Conservation (phyloP, 2,797 vertebrate genomes). For the Neostethus bicornis region DNA sequence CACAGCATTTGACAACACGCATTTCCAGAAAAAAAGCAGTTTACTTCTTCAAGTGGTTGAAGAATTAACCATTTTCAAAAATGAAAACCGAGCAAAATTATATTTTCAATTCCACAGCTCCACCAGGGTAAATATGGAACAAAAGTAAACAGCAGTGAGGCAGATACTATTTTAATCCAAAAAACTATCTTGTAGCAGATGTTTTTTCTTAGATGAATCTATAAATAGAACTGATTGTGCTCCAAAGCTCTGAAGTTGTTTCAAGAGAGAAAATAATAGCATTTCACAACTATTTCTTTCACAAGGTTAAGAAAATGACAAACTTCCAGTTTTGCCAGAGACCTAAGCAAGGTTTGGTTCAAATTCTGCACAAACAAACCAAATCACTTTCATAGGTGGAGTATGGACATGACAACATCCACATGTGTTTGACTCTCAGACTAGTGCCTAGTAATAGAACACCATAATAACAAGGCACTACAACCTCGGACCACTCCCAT, state of each 20-base stretch:
- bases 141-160: slow-evolving; percentile 62
- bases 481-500: slow-evolving; percentile 52
- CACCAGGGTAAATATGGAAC: slow-evolving; percentile 70
- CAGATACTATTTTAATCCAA: slow-evolving; percentile 72
- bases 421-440: slow-evolving; percentile 43
- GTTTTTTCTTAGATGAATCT: slow-evolving; percentile 50
- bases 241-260: slow-evolving; percentile 31
- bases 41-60: slow-evolving; percentile 18
- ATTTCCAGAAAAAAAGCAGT: slow-evolving; percentile 15
- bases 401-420: slow-evolving; percentile 46
- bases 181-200: slow-evolving; percentile 56
- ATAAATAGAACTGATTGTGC: slow-evolving; percentile 67
- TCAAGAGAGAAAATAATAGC: slow-evolving; percentile 3
- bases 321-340: slow-evolving; percentile 15
- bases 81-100: slow-evolving; percentile 37
- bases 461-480: slow-evolving; percentile 61
- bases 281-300: slow-evolving; percentile 17
- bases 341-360: slow-evolving; percentile 18
- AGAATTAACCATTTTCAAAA: slow-evolving; percentile 22
- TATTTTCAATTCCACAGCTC: slow-evolving; percentile 47
- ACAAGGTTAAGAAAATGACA: slow-evolving; percentile 8
- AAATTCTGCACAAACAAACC: slow-evolving; percentile 33
- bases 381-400: slow-evolving; percentile 13
- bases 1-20: too few species aligned
- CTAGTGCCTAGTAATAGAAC: slow-evolving; percentile 56